Percentiles rank a stretch among this genome's conserved stretches.
These are phyloP conservation scores for Picus viridis DNA, from an alignment of 2,797 vertebrate genomes.

Conservation along the genomic window DNA sequence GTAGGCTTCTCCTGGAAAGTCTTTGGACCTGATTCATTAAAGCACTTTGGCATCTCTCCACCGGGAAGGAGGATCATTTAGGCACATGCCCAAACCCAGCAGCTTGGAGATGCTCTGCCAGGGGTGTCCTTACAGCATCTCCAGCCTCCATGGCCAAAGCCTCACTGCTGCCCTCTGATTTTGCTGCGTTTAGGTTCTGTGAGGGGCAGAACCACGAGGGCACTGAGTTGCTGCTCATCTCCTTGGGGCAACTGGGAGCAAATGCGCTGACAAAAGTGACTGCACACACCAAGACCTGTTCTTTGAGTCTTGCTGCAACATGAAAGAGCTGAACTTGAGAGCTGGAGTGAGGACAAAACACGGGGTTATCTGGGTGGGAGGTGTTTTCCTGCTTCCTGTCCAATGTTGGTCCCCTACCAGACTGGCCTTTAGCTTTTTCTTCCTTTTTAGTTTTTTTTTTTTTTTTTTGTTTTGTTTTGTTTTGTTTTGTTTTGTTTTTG, in stretches of 20 bases:
- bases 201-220: not conserved
- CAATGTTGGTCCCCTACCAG: not conserved
- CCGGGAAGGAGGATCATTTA: conserved; percentile 6
- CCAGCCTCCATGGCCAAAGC: not conserved
- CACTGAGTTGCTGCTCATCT: rapidly evolving
- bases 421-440: not conserved
- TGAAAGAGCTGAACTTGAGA: not conserved
- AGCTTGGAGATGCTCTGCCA: not conserved
- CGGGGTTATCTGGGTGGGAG: not conserved
- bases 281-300: rapidly evolving
- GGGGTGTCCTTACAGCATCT: rapidly evolving
- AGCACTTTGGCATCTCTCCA: conserved; percentile 54
- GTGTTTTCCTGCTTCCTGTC: not conserved
- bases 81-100: not conserved
- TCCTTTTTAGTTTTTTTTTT: too few species aligned
- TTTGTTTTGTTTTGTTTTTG: not conserved
- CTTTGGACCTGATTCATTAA: conserved; percentile 60
- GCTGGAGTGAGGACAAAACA: not conserved
- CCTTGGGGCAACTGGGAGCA: not conserved
- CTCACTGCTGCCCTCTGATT: not conserved
- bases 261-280: rapidly evolving
- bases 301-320: rapidly evolving
- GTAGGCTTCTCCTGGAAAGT: conserved; percentile 20
- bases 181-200: rapidly evolving
- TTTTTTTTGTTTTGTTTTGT: too few species aligned